Evolutionary conservation across 2,113 vertebrate species (phyloP).

Genomic region (Rhinopomastus cyanomelas): DNA sequence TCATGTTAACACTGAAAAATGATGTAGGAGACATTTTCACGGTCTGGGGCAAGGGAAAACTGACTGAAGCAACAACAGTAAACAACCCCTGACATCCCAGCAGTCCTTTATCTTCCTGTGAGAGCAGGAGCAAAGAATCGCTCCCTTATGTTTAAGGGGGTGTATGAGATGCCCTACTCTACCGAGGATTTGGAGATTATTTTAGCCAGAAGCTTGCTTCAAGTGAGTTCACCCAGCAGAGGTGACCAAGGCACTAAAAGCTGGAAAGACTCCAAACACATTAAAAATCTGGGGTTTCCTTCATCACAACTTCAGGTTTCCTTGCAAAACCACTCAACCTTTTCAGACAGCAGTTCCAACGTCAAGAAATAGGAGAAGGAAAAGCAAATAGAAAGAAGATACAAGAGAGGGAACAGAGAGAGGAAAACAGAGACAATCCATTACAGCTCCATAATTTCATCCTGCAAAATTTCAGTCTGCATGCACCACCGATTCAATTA

Average conservation of each 20-base stretch:
- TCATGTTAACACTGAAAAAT: neutral
- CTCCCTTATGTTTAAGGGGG: neutral
- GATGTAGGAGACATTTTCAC: neutral
- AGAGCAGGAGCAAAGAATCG: neutral
- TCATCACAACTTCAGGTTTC: slow-evolving; percentile 19
- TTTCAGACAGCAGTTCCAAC: neutral
- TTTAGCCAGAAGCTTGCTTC: neutral
- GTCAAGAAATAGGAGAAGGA: neutral
- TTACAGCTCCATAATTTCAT: slow-evolving; percentile 16
- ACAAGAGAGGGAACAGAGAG: neutral
- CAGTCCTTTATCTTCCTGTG: neutral
- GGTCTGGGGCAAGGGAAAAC: neutral
- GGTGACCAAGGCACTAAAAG: neutral
- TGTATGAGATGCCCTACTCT: neutral
- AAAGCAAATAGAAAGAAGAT: neutral
- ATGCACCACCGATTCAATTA: slow-evolving; percentile 60
- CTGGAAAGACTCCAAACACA: neutral
- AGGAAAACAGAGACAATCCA: neutral
- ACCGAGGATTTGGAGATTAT: neutral
- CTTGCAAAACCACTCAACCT: neutral
- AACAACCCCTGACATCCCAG: neutral
- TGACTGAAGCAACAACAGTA: neutral
- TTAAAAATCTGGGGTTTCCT: neutral
- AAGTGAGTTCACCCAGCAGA: neutral
- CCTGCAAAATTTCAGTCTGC: slow-evolving; percentile 23